Conservation (phyloP, 2,113 vertebrate genomes). For the Bungarus multicinctus region DNA sequence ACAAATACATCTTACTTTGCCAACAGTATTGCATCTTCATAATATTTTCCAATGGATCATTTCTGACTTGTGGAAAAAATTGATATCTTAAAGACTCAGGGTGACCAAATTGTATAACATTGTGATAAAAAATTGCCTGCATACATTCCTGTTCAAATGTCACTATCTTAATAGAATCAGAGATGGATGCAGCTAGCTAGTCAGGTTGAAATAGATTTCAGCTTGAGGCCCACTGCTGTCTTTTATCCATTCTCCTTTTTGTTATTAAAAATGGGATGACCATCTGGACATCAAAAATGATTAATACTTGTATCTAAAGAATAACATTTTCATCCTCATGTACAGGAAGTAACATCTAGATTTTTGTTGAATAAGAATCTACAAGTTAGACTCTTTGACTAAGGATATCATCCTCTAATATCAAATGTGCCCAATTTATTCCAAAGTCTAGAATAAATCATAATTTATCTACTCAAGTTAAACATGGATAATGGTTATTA, state of each 20-base stretch:
- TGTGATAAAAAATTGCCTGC: neutral
- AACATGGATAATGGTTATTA: neutral
- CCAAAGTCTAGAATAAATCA: neutral
- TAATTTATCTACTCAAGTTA: neutral
- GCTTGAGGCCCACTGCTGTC: neutral
- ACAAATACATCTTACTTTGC: neutral
- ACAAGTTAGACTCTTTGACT: neutral
- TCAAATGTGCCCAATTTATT: neutral
- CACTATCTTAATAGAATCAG: neutral
- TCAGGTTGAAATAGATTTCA: neutral
- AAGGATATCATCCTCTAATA: neutral
- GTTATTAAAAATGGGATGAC: neutral
- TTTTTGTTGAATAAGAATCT: neutral
- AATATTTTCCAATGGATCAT: neutral
- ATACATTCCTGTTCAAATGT: neutral
- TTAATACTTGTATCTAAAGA: neutral
- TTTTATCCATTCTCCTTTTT: neutral
- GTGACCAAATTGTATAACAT: neutral
- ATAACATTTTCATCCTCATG: neutral
- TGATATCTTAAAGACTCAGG: neutral
- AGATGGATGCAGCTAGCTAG: neutral
- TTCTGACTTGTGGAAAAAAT: neutral
- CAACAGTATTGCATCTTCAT: neutral
- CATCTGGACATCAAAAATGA: neutral
- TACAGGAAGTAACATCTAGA: neutral